Conservation (phyloP, 2,797 vertebrate species). For the Aplochiton taeniatus region DNA sequence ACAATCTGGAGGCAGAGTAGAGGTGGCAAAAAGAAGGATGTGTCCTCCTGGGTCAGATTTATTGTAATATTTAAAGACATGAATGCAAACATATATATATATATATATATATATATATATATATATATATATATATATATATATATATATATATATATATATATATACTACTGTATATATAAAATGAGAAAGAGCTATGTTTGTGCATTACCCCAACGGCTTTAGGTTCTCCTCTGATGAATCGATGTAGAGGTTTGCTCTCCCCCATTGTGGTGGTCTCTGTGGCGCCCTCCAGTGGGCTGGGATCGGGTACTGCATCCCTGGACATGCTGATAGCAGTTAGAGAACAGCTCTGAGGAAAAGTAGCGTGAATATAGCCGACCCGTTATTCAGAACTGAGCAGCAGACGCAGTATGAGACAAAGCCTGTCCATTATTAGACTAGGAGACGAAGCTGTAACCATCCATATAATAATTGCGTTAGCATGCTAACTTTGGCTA, state of each 20-base stretch:
- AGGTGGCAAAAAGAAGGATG: not conserved
- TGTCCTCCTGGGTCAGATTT: not conserved
- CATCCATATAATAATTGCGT: too few relatives aligned
- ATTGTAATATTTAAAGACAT: not conserved
- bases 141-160: not conserved
- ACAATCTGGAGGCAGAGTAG: constrained; percentile 50
- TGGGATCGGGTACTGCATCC: not conserved
- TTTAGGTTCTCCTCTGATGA: constrained; percentile 71
- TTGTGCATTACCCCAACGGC: constrained; percentile 61
- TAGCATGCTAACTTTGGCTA: too few relatives aligned
- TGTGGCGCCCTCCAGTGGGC: not conserved
- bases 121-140: too few relatives aligned
- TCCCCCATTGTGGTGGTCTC: constrained; percentile 42
- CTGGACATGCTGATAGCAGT: not conserved
- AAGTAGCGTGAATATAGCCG: too few relatives aligned
- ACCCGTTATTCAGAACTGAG: too few relatives aligned
- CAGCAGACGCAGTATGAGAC: too few relatives aligned
- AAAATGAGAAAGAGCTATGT: not conserved
- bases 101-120: not conserved
- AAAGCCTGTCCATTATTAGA: too few relatives aligned
- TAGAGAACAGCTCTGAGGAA: too few relatives aligned
- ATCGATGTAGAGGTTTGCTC: constrained; percentile 73
- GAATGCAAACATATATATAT: not conserved
- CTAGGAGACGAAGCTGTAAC: too few relatives aligned
- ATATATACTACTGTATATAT: not conserved